Evolutionary conservation across 2,888 invertebrate genomes (phyloP), one percentile per base, ranked within the genome.

Genomic region (Baronia brevicornis): DNA sequence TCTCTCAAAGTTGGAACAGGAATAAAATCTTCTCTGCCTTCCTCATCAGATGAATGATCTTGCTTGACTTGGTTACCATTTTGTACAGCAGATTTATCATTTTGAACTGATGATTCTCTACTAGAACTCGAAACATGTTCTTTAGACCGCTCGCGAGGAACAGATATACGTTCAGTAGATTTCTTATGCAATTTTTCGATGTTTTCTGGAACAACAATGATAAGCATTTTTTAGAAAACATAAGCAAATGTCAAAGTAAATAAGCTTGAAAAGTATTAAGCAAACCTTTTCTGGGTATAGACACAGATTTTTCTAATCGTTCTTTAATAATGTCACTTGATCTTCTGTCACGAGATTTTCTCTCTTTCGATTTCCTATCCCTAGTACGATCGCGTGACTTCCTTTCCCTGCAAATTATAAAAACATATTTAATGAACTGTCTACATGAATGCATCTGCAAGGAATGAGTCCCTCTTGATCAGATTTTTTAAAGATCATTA

Each of bases 261-360:
- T n/a, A n/a, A n/a, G n/a, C n/a, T n/a, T n/a, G n/a, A n/a, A n/a
- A n/a, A n/a, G n/a, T n/a, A n/a, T n/a, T n/a, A n/a, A n/a, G n/a
- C 48, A 39, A 34, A 77, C 84, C 82, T 65, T 80, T 84, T 28
- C 84, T 69, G 3, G 84, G 80, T 40, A 80, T 75, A 3, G 82
- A 84, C 8, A 84, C 82, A 0, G 84, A 84, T 34, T 84, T 84
- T 41, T 84, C 84, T 39, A 84, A 51, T 5, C 84, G 65, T 49
- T 84, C 84, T 43, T 84, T 82, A 40, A 80, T 80, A 5, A 82
- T 44, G 37, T 85, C 84, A 39, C 73, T 79, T 27, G 79, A 82
- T 32, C 79, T 68, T 36, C 80, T 67, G 2, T 82, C 79, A 8
- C 87, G 79, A 39, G 85, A 84, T 41, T 84, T 85, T 34, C 79